A percentile compares a stretch with the other conserved stretches of the same genome.
phyloP scores from a whole-genome alignment of 2,797 vertebrate genomes.

The Enteromius unitaeniatus region DNA sequence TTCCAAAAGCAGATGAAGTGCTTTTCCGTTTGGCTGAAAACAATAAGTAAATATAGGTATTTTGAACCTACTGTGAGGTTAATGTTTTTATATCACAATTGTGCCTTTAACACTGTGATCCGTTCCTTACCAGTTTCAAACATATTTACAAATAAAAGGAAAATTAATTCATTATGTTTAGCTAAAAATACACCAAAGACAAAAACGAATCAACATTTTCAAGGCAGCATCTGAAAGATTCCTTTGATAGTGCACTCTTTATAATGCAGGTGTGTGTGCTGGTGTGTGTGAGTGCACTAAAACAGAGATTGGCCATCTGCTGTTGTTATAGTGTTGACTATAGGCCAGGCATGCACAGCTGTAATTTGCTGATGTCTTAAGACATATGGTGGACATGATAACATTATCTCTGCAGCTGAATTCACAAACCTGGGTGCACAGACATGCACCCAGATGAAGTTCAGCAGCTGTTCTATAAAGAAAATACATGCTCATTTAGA shows the following conservation, averaged over 20 bases:
- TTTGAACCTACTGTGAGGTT: background rate
- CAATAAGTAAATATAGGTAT: conserved; percentile 1
- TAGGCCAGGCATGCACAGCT: conserved; percentile 65
- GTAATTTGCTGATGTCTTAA: conserved; percentile 76
- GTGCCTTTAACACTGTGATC: background rate
- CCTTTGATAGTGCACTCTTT: conserved; percentile 34
- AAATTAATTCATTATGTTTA: background rate
- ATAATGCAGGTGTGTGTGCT: conserved; percentile 40
- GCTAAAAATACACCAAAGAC: conserved; percentile 38
- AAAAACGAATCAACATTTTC: conserved; percentile 26
- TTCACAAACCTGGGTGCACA: conserved; percentile 32
- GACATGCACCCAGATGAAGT: conserved; percentile 26
- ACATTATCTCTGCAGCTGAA: conserved; percentile 66
- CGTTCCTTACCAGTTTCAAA: background rate
- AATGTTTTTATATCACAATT: conserved; percentile 3
- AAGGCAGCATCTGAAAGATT: conserved; percentile 22
- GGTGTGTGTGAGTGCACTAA: conserved; percentile 30
- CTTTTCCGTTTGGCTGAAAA: conserved; percentile 20
- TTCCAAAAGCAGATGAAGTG: background rate
- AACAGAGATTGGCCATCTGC: conserved; percentile 58
- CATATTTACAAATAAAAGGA: background rate
- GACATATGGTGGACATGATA: conserved; percentile 80
- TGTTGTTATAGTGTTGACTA: conserved; percentile 53
- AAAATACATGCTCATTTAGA: conserved; percentile 23
- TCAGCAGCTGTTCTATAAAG: conserved; percentile 45